Evolutionary conservation across 2,888 invertebrate genomes (phyloP).

Genomic region (Beris morrisii): DNA sequence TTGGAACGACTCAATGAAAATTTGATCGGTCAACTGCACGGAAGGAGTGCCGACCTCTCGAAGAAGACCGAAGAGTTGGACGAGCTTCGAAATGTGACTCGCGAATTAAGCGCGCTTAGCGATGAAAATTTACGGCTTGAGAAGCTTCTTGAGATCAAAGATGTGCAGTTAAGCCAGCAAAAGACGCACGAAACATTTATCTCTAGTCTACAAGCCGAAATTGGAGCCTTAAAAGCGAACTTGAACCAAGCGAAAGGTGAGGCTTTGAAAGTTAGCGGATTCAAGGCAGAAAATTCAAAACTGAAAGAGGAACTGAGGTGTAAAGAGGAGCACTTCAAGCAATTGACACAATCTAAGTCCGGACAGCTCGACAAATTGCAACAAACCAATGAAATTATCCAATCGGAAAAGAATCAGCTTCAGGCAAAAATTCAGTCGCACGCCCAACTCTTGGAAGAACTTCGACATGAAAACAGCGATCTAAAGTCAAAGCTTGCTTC

Average conservation of each 20-base stretch:
- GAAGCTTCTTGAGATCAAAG: conserved; percentile 9
- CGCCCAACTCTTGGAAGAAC: background rate
- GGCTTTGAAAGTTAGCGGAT: background rate
- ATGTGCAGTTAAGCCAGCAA: conserved; percentile 14
- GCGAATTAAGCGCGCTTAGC: conserved; percentile 11
- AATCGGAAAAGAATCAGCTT: background rate
- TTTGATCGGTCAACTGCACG: conserved; percentile 13
- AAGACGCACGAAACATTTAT: conserved; percentile 10
- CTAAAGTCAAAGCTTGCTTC: too few relatives aligned
- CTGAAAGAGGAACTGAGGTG: background rate
- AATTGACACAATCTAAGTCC: too few relatives aligned
- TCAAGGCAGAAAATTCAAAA: background rate
- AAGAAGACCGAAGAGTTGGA: conserved; percentile 18
- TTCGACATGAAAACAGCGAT: too few relatives aligned
- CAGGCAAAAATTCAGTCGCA: background rate
- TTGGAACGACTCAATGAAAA: conserved; percentile 22
- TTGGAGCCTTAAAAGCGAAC: conserved; percentile 6
- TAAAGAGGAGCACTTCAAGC: background rate
- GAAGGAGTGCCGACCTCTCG: conserved; percentile 1
- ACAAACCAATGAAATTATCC: too few relatives aligned
- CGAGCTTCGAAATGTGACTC: background rate
- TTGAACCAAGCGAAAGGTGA: background rate
- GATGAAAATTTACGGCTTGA: conserved; percentile 11
- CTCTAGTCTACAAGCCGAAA: conserved; percentile 10
- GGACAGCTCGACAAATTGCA: too few relatives aligned